A percentile compares a stretch with the other conserved stretches of the same genome.
phyloP scores from a whole-genome alignment of 1,140 invertebrate species.

The Lucilia cuprina region DNA sequence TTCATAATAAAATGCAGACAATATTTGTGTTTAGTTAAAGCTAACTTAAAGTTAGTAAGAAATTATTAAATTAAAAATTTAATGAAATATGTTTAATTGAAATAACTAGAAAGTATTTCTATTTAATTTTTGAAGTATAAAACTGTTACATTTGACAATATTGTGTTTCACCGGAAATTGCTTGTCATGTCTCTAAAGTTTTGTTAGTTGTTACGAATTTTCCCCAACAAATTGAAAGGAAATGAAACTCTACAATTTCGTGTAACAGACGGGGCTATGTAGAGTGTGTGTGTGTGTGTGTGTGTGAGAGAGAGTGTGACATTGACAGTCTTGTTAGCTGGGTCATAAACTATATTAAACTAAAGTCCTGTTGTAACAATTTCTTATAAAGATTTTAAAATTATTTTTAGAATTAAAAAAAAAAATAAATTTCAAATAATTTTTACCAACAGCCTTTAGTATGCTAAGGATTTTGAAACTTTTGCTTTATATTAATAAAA shows the following conservation, averaged over 20 bases:
- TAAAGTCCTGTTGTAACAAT: background rate
- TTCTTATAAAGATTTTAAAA: background rate
- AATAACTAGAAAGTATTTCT: no score
- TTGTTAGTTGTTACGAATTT: background rate
- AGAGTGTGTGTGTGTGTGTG: no score
- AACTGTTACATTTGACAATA: background rate
- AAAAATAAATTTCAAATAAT: background rate
- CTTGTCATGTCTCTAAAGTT: background rate
- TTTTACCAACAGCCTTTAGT: background rate
- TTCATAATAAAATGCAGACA: background rate
- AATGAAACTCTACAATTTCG: background rate
- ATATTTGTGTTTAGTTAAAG: background rate
- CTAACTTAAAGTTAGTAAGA: background rate
- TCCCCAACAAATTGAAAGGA: background rate
- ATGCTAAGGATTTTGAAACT: background rate
- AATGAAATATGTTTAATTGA: no score
- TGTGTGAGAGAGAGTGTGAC: background rate
- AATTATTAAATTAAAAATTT: no score
- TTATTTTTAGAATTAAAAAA: background rate
- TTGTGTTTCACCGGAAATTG: background rate
- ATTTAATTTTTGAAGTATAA: background rate
- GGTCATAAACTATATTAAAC: background rate
- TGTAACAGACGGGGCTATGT: background rate
- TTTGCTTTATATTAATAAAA: no score
- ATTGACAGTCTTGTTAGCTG: background rate